Base-by-base conservation (phyloP, 1,140 invertebrate genomes). In the Euglossa dilemma region DNA sequence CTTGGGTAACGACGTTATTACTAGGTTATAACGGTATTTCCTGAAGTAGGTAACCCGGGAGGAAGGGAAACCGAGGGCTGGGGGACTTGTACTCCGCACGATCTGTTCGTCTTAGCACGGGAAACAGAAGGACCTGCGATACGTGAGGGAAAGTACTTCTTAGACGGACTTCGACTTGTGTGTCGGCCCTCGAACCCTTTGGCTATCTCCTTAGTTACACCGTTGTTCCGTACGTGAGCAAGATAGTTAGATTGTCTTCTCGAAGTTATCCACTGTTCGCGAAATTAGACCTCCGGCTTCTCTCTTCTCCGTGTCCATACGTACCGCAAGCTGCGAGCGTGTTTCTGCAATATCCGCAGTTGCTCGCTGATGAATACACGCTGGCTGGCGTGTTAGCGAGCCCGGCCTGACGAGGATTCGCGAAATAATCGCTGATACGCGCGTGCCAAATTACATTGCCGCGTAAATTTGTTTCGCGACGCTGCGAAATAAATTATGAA, bases 181-280 rank as follows among this genome's bases (percentile, higher is more conserved):
- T 73, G 66, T 47, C 77, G 79, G 54, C 57, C 47, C 50, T 45
- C 56, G 63, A 83, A 85, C 63, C 80, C 67, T 85, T 83, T 80
- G 79, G 83, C 74, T 79, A 88, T 81, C 74, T 78, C 71, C 79
- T 85, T 88, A 86, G 71, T 87, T 88, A 87, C 83, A 73, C 54
- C 85, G 54, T 64, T 72, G 82, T 88, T 84, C 83, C 64, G 82
- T 85, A 87, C 83, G 78, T 75, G 76, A 66, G 81, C 81, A 80
- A 89, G 85, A 88, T 86, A 89, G 88, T 88, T 88, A 86, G 85
- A 89, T 88, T 89, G 85, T 86, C 78, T 88, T 88, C 71, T 28
- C 67, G n/a, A 89, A 89, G 85, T 89, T 89, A 89, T 84, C 81
- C 73, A 63, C 75, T 66, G 72, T 75, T 74, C 74, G 82, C 73